Evolutionary conservation across 1,140 invertebrate genomes (phyloP).

Genomic region (Wasmannia auropunctata): DNA sequence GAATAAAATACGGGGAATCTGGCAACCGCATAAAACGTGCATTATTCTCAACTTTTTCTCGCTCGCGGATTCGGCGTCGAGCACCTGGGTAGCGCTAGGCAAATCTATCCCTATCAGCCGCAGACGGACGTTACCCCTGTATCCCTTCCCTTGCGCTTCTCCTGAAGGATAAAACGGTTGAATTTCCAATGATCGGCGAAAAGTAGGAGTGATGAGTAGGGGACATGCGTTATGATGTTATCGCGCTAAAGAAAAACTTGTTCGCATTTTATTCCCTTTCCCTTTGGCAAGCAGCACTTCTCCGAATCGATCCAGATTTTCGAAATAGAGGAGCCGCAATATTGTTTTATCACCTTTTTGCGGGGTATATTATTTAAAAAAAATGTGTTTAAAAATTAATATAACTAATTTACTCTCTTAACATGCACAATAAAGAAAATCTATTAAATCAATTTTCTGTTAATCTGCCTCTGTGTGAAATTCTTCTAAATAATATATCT

Average conservation of each 20-base stretch:
- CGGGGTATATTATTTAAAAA: neutral
- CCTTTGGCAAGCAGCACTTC: neutral
- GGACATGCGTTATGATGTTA: neutral
- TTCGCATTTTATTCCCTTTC: no score
- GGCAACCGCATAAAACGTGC: conserved; percentile 67
- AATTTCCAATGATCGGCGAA: conserved; percentile 43
- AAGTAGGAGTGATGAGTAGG: neutral
- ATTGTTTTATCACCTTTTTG: no score
- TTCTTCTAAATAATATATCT: neutral
- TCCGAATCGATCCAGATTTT: neutral
- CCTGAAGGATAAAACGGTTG: conserved; percentile 10
- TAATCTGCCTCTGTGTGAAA: neutral
- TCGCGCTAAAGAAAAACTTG: neutral
- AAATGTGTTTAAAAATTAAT: neutral
- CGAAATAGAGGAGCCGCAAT: neutral
- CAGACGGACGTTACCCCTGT: conserved; percentile 59
- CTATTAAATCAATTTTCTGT: neutral
- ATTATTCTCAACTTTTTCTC: conserved; percentile 73
- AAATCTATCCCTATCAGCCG: conserved; percentile 72
- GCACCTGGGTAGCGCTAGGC: conserved; percentile 54
- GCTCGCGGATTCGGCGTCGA: conserved; percentile 31
- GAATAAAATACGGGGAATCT: conserved; percentile 64
- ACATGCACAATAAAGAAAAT: neutral
- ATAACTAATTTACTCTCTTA: neutral
- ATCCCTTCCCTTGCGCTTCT: neutral